Conservation (phyloP, 2,797 vertebrate species). For the Acipenser ruthenus region DNA sequence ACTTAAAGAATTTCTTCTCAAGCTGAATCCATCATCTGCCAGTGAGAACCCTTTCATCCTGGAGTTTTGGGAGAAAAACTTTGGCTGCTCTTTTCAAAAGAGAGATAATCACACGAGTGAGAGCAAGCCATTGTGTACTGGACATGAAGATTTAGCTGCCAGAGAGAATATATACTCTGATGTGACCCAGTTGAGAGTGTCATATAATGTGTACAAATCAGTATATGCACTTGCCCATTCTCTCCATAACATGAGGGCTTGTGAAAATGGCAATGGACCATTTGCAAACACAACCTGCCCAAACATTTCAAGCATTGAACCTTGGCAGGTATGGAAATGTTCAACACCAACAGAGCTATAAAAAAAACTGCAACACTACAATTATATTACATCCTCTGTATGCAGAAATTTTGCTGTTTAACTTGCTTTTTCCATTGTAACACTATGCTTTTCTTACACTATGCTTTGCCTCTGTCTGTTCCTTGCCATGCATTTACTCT, state of each 20-base stretch:
- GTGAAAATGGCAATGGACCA: conserved; percentile 43
- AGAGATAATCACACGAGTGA: neutral
- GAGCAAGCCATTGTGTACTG: conserved; percentile 45
- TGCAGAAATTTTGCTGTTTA: neutral
- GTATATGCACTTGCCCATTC: conserved; percentile 58
- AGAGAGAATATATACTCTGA: conserved; percentile 63
- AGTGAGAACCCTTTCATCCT: conserved; percentile 50
- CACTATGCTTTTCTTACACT: neutral
- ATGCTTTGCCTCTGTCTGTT: neutral
- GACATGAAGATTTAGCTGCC: conserved; percentile 48
- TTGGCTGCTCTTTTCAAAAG: conserved; percentile 47
- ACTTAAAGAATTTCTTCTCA: conserved; percentile 57
- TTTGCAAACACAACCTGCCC: conserved; percentile 45
- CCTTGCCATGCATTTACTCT: too few species aligned
- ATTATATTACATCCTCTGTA: neutral
- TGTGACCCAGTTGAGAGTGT: conserved; percentile 67
- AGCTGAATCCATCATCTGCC: conserved; percentile 44
- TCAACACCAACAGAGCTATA: neutral
- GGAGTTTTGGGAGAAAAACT: conserved; percentile 64
- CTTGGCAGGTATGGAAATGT: conserved; percentile 54
- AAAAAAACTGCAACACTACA: too few species aligned
- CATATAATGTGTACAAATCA: conserved; percentile 70
- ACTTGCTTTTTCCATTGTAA: neutral
- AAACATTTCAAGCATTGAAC: conserved; percentile 40
- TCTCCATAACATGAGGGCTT: conserved; percentile 48